Evolutionary conservation across 2,113 vertebrate genomes (phyloP).

Genomic region (Numenius arquata): DNA sequence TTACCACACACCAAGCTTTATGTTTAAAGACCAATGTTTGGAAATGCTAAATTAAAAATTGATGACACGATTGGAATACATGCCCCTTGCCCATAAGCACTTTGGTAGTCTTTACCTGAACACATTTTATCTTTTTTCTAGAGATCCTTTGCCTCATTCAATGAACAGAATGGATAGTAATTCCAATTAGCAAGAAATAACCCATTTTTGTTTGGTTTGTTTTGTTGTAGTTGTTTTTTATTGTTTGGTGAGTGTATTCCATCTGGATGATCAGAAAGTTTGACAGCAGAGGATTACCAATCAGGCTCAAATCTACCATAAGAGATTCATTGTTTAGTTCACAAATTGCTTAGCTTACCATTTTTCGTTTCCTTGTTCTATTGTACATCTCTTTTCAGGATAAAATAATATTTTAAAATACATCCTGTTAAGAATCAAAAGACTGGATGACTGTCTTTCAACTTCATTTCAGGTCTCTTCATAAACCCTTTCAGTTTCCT

Average conservation of each 20-base stretch:
- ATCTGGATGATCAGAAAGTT: background rate
- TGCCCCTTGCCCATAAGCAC: background rate
- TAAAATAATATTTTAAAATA: background rate
- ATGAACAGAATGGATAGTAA: background rate
- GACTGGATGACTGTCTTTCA: background rate
- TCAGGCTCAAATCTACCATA: background rate
- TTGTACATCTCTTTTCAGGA: background rate
- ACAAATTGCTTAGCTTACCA: background rate
- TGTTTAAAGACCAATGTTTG: background rate
- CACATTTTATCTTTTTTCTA: background rate
- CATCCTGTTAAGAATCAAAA: background rate
- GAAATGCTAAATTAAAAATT: background rate
- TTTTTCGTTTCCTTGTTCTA: background rate
- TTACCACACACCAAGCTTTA: background rate
- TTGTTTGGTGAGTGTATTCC: background rate
- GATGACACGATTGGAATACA: background rate
- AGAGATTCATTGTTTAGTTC: background rate
- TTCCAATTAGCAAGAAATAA: background rate
- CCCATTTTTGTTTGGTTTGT: accelerated
- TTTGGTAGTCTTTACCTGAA: background rate
- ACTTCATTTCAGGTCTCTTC: background rate
- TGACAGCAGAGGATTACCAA: background rate
- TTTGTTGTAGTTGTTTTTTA: background rate
- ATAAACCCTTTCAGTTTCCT: background rate
- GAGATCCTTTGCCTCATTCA: background rate